Base-by-base conservation (phyloP, 2,888 invertebrate species). In the Rhagonycha fulva region DNA sequence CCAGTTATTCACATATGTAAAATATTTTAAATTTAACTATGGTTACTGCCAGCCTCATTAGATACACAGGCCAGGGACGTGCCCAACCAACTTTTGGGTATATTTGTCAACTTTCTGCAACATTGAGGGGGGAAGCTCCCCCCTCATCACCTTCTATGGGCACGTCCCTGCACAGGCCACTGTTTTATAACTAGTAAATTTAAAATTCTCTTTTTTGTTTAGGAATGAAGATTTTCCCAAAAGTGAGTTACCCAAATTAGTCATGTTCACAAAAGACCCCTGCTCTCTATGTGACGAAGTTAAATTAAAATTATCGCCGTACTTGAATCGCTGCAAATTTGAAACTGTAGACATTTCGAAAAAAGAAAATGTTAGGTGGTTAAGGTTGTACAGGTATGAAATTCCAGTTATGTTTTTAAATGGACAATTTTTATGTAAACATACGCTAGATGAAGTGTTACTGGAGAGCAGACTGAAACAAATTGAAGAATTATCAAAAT, bases 401-500 rank as follows among this genome's bases (percentile, higher is more conserved):
- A 97, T 97, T 84, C 97, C 97, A 62, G 97, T 97, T 9, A 87
- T 97, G 81, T 96, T 96, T 87, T 89, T 97, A 9, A 94, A 96
- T 88, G 94, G 94, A 5, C 90, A 93, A 82, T 97, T 91, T 88
- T 89, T 97, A 67, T 95, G 95, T 85, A 95, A 93, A 90, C 94
- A 95, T 86, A 90, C 87, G 77, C 88, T 95, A 80, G 90, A 95
- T 87, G 88, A 86, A 75, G 86, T 88, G 68, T 85, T 92, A 75
- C 88, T 94, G 81, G 88, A 91, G 72, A 88, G 80, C 80, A 89
- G 89, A 84, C 85, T 94, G 60, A 71, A 61, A 14, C 71, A 76
- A 74, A 76, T 78, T 24, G 74, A 74, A 30, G 72, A 72, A 61
- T 71, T 71, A 24, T 61, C 9, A 3, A 62, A 71, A 19, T 19